phyloP scores from a whole-genome alignment of 2,888 invertebrate genomes.

The Caenorhabditis afra region DNA sequence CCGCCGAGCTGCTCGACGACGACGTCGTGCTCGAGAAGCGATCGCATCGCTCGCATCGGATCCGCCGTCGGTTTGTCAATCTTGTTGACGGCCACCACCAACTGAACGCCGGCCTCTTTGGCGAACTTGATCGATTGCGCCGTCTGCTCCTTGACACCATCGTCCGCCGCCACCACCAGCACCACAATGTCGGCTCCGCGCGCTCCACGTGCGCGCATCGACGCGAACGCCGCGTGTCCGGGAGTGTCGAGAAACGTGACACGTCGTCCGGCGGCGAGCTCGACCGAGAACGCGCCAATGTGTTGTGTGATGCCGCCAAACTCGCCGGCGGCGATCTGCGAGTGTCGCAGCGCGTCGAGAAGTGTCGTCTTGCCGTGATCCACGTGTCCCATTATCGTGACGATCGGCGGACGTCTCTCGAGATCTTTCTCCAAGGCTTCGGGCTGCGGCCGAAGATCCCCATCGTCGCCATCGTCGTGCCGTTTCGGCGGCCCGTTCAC shows the following conservation, averaged over 20 bases:
- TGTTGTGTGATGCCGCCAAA: conserved; percentile 99
- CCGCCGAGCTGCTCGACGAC: conserved; percentile 92
- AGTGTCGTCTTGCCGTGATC: conserved; percentile 99
- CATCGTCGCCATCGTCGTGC: conserved; percentile 26
- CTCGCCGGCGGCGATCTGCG: conserved; percentile 91
- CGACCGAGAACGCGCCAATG: conserved; percentile 92
- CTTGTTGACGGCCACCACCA: conserved; percentile 98
- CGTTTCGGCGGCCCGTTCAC: conserved; percentile 52
- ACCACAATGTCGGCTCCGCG: conserved; percentile 90
- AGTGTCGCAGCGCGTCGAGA: conserved; percentile 84
- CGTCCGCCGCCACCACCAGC: conserved; percentile 95
- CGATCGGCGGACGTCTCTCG: conserved; percentile 90
- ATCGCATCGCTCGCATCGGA: conserved; percentile 88
- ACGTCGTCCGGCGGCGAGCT: conserved; percentile 46
- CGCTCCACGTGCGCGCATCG: conserved; percentile 96
- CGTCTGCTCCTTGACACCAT: conserved; percentile 98
- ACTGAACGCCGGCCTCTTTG: conserved; percentile 86
- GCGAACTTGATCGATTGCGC: conserved; percentile 90
- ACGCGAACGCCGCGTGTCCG: conserved; percentile 96
- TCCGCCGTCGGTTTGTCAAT: conserved; percentile 93
- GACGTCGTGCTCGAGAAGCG: conserved; percentile 88
- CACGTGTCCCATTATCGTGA: conserved; percentile 99
- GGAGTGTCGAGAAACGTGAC: conserved; percentile 98
- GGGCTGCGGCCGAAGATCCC: conserved; percentile 81
- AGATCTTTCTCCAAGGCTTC: conserved; percentile 86